Base-by-base conservation (phyloP, 1,140 invertebrate species). In the Gonatopus flavifemur region DNA sequence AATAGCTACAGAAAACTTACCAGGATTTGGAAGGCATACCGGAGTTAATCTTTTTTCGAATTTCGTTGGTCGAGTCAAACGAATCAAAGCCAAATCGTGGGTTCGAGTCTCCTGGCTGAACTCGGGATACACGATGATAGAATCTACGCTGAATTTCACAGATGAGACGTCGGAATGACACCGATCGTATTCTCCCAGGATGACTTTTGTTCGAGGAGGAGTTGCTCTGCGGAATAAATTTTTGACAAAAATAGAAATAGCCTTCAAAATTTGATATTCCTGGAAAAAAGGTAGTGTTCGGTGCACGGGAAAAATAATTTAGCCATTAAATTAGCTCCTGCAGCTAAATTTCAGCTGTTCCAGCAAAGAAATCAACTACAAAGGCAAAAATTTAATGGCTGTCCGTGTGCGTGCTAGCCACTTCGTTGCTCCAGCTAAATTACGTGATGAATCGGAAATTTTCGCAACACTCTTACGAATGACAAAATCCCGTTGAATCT, bases 11-110 rank as follows among this genome's bases (percentile, higher is more conserved):
- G 18, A n/a, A 18, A 49, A 70, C 57, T 48, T 57, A 81, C 81
- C 80, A 49, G 74, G 68, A 36, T 80, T 72, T 4, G 83, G 80
- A 38, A 87, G 59, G 58, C 84, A 86, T 18, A 86, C 77, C 0
- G 85, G 84, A 4, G 70, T 69, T 50, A 86, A 76, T 31, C 76
- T 67, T 41, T 75, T 72, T 28, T 80, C 81, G 47, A 85, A 82
- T 31, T 70, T 62, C 2, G 82, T 78, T 6, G 78, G 71, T 18
- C 74, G 67, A 46, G 72, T 77, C 6, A 87, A 64, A 36, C 74
- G 77, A 5, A 87, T 57, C 13, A 88, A 52, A 2, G 84, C 84
- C 22, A 87, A 72, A 67, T 87, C 83, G 52, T 83, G 79, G 21
- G 81, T 73, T 52, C 64, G 67, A 0, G 78, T 79, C n/a, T 59